Conservation (phyloP, 2,888 invertebrate genomes). For the Drosophila histrio region DNA sequence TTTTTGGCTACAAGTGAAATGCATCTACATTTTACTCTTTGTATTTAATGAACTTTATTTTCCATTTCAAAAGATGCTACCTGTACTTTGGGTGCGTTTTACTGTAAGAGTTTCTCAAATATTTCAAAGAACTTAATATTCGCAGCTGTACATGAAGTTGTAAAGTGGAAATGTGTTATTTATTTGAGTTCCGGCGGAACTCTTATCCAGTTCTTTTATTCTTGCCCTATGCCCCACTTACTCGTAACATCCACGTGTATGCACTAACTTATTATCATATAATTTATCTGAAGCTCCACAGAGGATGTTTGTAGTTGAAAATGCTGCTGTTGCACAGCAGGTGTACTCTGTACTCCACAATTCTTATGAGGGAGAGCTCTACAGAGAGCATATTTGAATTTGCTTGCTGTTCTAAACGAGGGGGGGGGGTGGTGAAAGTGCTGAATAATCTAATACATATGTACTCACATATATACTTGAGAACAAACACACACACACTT, state of each 20-base stretch:
- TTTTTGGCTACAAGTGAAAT: no score
- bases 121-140: not conserved
- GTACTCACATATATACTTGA: constrained; percentile 7
- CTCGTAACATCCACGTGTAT: constrained; percentile 8
- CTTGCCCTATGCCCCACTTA: not conserved
- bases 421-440: constrained; percentile 12
- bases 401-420: constrained; percentile 27
- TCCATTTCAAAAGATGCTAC: no score
- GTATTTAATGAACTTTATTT: no score
- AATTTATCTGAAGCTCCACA: constrained; percentile 37
- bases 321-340: constrained; percentile 49
- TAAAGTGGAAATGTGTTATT: constrained; percentile 5
- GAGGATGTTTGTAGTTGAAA: constrained; percentile 33
- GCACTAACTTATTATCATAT: constrained; percentile 54
- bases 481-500: not conserved
- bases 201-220: not conserved
- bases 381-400: constrained; percentile 53
- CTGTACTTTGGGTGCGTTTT: not conserved
- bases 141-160: not conserved
- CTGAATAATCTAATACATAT: constrained; percentile 57
- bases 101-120: not conserved
- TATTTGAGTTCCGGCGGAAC: constrained; percentile 2
- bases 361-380: not conserved
- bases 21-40: no score
- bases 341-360: constrained; percentile 12